phyloP scores from a whole-genome alignment of 2,888 invertebrate species.

The Xestia xanthographa region DNA sequence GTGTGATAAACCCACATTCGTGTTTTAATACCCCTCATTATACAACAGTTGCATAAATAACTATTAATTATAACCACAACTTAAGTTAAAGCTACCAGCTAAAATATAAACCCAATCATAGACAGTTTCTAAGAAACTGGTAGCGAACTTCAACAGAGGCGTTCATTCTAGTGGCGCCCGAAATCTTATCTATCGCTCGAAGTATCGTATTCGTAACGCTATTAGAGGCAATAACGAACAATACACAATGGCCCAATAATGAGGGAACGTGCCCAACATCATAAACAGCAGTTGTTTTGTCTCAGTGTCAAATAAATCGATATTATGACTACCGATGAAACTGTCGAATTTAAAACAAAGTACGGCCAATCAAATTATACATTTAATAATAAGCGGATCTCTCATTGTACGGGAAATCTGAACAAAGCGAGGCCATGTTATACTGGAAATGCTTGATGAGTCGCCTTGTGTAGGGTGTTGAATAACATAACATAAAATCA shows the following conservation, averaged over 20 bases:
- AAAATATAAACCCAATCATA: slow-evolving; percentile 1
- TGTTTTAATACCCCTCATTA: too few species aligned
- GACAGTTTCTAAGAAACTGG: slow-evolving; percentile 50
- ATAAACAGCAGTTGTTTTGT: slow-evolving; percentile 76
- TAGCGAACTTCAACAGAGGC: slow-evolving; percentile 31
- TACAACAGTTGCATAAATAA: too few species aligned
- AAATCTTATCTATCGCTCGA: slow-evolving; percentile 59
- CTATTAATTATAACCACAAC: background rate
- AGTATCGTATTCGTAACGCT: slow-evolving; percentile 62
- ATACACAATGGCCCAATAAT: slow-evolving; percentile 69
- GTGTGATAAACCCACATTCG: too few species aligned
- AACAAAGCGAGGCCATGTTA: too few species aligned
- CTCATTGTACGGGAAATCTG: background rate
- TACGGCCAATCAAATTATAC: background rate
- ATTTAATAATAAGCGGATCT: background rate
- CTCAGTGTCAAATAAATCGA: slow-evolving; percentile 71
- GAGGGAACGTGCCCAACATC: slow-evolving; percentile 71
- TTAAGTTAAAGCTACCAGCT: too few species aligned
- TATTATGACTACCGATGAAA: slow-evolving; percentile 73
- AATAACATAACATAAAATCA: too few species aligned
- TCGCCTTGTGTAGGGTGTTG: too few species aligned
- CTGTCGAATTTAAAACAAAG: slow-evolving; percentile 53
- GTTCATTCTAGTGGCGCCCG: slow-evolving; percentile 53
- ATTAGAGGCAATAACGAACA: slow-evolving; percentile 70
- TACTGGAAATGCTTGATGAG: too few species aligned